Percentiles rank a stretch among this genome's conserved stretches.
These are phyloP conservation scores for Pantelozetes paolii DNA, from an alignment of 2,888 invertebrate genomes.

Conservation along the genomic window DNA sequence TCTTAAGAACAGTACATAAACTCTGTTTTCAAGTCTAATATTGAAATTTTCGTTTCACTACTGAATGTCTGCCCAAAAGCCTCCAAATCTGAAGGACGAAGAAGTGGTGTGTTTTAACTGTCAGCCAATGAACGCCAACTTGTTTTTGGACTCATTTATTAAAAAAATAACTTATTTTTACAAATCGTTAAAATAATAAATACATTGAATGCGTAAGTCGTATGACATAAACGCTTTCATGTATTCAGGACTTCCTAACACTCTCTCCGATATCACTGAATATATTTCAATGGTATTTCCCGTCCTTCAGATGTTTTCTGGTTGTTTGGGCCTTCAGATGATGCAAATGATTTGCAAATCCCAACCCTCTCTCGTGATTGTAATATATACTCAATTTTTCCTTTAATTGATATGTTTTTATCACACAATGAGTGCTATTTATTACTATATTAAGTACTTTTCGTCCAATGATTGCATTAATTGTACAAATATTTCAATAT, in stretches of 20 bases:
- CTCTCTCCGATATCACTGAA: background rate
- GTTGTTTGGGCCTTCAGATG: too few species aligned
- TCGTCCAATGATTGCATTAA: too few species aligned
- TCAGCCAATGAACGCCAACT: background rate
- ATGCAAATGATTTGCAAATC: too few species aligned
- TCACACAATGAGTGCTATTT: too few species aligned
- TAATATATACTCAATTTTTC: too few species aligned
- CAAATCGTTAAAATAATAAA: background rate
- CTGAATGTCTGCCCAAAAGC: background rate
- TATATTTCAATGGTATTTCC: conserved; percentile 17
- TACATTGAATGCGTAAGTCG: background rate
- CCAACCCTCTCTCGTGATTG: too few species aligned
- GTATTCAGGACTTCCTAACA: background rate
- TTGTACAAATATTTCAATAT: too few species aligned
- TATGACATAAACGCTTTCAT: background rate
- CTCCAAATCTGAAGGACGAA: conserved; percentile 21
- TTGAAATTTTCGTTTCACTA: background rate
- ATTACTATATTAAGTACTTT: too few species aligned
- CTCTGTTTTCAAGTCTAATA: conserved; percentile 1
- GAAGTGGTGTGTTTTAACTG: conserved; percentile 26
- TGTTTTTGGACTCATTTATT: background rate
- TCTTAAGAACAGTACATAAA: background rate
- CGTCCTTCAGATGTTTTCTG: conserved; percentile 11
- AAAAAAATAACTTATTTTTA: background rate
- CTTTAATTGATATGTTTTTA: too few species aligned